These are phyloP conservation scores for Nannoperca australis DNA, from an alignment of 2,797 vertebrate genomes.

Conservation along the genomic window DNA sequence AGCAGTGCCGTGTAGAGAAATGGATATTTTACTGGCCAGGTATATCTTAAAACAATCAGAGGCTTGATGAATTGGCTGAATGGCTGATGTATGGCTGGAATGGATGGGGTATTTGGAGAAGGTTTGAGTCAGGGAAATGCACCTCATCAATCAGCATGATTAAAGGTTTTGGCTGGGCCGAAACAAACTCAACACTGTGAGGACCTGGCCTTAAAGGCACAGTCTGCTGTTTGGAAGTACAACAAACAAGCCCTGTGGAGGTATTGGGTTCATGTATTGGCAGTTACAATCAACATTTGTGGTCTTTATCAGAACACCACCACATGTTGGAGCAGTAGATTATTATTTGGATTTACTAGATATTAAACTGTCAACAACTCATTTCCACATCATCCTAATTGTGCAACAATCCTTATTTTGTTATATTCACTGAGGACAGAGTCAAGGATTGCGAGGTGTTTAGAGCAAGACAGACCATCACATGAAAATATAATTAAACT, in stretches of 20 bases:
- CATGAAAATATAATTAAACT: neutral
- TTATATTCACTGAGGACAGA: neutral
- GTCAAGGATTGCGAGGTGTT: neutral
- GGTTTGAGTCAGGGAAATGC: conserved; percentile 83
- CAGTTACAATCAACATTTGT: neutral
- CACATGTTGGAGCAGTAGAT: neutral
- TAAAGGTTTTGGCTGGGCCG: conserved; percentile 75
- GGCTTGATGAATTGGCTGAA: conserved; percentile 79
- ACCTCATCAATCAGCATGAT: conserved; percentile 84
- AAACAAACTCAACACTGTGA: conserved; percentile 75
- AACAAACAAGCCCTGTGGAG: conserved; percentile 34
- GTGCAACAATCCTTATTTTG: neutral
- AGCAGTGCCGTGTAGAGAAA: conserved; percentile 61
- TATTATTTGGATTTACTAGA: neutral
- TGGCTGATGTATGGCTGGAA: conserved; percentile 78
- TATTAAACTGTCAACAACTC: neutral
- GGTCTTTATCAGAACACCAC: neutral
- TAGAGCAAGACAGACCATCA: neutral
- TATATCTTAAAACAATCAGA: conserved; percentile 83
- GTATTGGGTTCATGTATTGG: neutral
- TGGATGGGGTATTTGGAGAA: conserved; percentile 78
- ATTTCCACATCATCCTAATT: neutral
- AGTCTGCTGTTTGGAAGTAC: conserved; percentile 36
- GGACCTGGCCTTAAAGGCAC: conserved; percentile 75
- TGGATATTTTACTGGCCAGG: conserved; percentile 80